Conservation (phyloP, 2,888 invertebrate genomes). For the Corbicula japonica region DNA sequence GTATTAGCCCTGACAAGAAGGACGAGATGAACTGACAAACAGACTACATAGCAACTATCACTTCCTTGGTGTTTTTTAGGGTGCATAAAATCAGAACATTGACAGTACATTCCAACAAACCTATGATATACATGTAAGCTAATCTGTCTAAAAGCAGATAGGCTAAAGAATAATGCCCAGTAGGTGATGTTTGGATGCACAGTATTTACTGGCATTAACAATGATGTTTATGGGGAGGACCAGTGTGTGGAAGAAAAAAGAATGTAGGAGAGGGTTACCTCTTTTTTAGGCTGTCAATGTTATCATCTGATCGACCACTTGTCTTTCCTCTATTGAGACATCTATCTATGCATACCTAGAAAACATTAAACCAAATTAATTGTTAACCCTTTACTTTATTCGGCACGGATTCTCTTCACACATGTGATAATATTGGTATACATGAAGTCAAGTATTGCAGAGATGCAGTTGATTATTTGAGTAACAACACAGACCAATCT, state of each 20-base stretch:
- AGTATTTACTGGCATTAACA: too few species aligned
- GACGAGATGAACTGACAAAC: too few species aligned
- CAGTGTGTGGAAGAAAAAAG: too few species aligned
- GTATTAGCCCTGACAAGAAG: background rate
- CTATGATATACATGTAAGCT: background rate
- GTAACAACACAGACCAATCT: too few species aligned
- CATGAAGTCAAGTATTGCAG: too few species aligned
- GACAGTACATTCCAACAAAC: background rate
- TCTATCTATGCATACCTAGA: slow-evolving; percentile 92
- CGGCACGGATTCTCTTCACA: too few species aligned
- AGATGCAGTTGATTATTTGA: too few species aligned
- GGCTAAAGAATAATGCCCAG: background rate
- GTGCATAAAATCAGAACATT: background rate
- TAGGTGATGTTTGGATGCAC: too few species aligned
- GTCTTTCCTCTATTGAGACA: slow-evolving; percentile 95
- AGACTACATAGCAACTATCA: background rate
- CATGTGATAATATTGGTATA: too few species aligned
- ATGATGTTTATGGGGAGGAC: too few species aligned
- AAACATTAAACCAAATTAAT: background rate
- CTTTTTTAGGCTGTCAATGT: slow-evolving; percentile 87
- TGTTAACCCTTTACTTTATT: too few species aligned
- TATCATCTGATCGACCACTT: slow-evolving; percentile 98
- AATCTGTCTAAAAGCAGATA: background rate
- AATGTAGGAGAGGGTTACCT: slow-evolving; percentile 66
- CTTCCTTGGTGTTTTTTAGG: background rate